These are phyloP conservation scores for Indicator maculatus DNA, from an alignment of 2,113 vertebrate genomes.

Conservation along the genomic window DNA sequence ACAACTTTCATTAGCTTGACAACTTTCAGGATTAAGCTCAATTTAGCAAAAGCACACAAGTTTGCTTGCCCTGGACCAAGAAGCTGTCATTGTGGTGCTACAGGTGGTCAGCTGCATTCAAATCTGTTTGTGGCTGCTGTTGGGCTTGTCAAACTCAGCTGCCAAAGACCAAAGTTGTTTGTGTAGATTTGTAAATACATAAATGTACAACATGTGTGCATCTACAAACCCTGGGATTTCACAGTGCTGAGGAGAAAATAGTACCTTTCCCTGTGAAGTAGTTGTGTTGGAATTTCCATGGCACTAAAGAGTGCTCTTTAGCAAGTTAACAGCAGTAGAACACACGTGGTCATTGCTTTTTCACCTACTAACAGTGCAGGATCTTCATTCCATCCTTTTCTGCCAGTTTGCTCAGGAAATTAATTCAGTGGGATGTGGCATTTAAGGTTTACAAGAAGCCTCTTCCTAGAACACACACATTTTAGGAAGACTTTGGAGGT, in stretches of 20 bases:
- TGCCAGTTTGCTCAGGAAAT: slow-evolving; percentile 64
- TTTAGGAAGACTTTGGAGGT: neutral
- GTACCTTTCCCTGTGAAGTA: slow-evolving; percentile 41
- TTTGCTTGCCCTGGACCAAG: neutral
- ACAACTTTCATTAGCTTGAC: neutral
- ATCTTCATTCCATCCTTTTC: slow-evolving; percentile 28
- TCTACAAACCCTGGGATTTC: slow-evolving; percentile 39
- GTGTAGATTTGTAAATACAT: slow-evolving; percentile 25
- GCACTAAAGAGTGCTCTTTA: neutral
- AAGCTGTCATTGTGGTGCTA: slow-evolving; percentile 28
- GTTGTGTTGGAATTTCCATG: slow-evolving; percentile 37
- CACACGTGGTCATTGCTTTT: slow-evolving; percentile 34
- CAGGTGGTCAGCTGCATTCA: slow-evolving; percentile 12
- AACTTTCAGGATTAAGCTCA: neutral
- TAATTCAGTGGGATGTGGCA: slow-evolving; percentile 3
- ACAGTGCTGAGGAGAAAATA: neutral
- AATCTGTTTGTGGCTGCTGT: neutral
- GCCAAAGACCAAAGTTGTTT: slow-evolving; percentile 72
- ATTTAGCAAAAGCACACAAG: slow-evolving; percentile 10
- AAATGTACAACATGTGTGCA: slow-evolving; percentile 30
- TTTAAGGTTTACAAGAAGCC: slow-evolving; percentile 42
- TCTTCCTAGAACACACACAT: neutral
- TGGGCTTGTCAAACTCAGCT: slow-evolving; percentile 33
- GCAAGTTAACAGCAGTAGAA: slow-evolving; percentile 8
- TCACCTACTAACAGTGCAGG: neutral